Conservation (phyloP, 1,140 invertebrate genomes). For the Papilio helenus region DNA sequence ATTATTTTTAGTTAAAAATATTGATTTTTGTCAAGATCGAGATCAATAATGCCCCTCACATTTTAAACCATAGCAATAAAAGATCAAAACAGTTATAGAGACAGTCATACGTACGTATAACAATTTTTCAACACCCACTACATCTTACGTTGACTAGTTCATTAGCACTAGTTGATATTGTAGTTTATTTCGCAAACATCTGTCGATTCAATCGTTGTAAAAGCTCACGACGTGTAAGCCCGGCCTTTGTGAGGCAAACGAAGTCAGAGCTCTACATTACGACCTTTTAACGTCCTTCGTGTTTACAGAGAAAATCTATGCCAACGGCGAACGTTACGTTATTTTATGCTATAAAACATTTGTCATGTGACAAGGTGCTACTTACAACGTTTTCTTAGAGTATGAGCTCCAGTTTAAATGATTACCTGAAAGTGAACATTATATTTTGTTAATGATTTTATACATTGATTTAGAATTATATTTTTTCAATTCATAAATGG, state of each 20-base stretch:
- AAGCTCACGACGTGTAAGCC: constrained; percentile 43
- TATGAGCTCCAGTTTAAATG: neutral
- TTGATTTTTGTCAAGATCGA: too few species aligned
- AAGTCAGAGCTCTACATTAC: constrained; percentile 59
- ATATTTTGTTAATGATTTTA: neutral
- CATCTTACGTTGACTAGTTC: neutral
- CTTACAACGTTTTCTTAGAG: neutral
- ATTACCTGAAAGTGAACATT: constrained; percentile 5
- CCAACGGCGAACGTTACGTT: constrained; percentile 49
- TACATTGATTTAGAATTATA: neutral
- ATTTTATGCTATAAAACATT: constrained; percentile 29
- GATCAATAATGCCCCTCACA: too few species aligned
- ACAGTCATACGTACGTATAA: too few species aligned
- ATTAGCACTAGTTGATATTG: constrained; percentile 6
- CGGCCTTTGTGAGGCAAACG: constrained; percentile 59
- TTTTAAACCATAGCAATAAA: too few species aligned
- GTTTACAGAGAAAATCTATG: constrained; percentile 53
- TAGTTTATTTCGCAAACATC: constrained; percentile 40
- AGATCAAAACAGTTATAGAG: too few species aligned
- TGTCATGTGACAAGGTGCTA: neutral
- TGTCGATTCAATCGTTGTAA: constrained; percentile 45
- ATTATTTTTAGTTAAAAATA: too few species aligned
- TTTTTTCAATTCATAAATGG: too few species aligned
- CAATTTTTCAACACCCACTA: neutral
- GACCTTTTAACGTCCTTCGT: constrained; percentile 59